Base-by-base conservation (phyloP, 2,113 vertebrate genomes). In the Ondatra zibethicus region DNA sequence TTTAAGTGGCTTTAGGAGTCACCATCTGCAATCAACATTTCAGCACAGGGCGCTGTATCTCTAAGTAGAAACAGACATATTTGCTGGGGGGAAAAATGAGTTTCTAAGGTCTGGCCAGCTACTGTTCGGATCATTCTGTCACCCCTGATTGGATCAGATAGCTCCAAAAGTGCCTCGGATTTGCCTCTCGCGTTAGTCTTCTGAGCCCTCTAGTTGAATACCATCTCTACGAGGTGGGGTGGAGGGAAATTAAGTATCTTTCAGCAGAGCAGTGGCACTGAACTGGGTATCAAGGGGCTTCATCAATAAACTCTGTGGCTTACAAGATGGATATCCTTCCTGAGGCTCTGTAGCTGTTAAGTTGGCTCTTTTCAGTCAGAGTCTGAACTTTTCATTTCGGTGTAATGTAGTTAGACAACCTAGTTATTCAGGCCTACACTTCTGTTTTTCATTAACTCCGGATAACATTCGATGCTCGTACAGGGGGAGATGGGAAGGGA, bases 361-460 rank as follows among this genome's bases (percentile, higher is more conserved):
- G 89, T 95, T 97, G 93, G 73, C 93, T 96, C 94, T 96, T 97
- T 96, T 55, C 93, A 95, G 50, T 93, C 92, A 91, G 84, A 88
- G 93, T 86, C 97, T 96, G 97, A 95, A 98, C 97, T 68, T 98
- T 92, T 93, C 94, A 73, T 95, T 98, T 97, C 87, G 45, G 92
- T 80, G 92, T 98, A 97, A 97, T 97, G 93, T 89, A 97, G 92
- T 98, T 96, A 98, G 97, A 98, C 63, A 86, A 80, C 90, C 96
- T 84, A 94, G 96, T 97, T 98, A 97, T 96, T 96, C 96, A 98
- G 97, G 94, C 95, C 89, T 88, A 90, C 92, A 42, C 93, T 96
- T 88, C 98, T 98, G 98, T 94, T 98, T 99, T 97, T 98, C 98
- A 98, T 98, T 98, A 98, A 97, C 97, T 97, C 50, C 7, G 81